A percentile compares a stretch with the other conserved stretches of the same genome.
phyloP scores from a whole-genome alignment of 2,888 invertebrate species.

The Andrena camellia region DNA sequence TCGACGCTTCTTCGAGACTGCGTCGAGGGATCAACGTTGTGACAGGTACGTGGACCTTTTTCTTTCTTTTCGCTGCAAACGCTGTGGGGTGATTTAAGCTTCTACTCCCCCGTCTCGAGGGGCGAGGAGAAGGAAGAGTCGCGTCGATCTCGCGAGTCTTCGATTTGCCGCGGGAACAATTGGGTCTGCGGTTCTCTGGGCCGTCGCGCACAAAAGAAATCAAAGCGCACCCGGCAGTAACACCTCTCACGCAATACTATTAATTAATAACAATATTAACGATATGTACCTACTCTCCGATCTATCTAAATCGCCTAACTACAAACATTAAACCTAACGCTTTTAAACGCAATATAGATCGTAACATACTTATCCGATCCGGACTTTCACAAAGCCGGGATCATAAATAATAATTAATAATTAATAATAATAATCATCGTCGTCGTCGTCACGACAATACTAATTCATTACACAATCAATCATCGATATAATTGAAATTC shows the following conservation, averaged over 20 bases:
- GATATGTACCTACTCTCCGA: slow-evolving; percentile 81
- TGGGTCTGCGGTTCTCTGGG: neutral
- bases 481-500: slow-evolving; percentile 75
- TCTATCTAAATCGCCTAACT: slow-evolving; percentile 75
- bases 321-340: slow-evolving; percentile 79
- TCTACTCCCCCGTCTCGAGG: too few species aligned
- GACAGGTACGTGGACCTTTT: slow-evolving; percentile 47
- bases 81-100: neutral
- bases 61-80: neutral
- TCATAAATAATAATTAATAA: slow-evolving; percentile 75
- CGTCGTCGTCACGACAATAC: slow-evolving; percentile 63
- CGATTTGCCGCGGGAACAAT: neutral
- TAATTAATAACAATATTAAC: slow-evolving; percentile 81
- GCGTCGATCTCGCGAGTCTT: slow-evolving; percentile 30
- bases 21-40: slow-evolving; percentile 40
- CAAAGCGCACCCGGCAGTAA: slow-evolving; percentile 79
- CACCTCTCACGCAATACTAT: slow-evolving; percentile 79
- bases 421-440: slow-evolving; percentile 52
- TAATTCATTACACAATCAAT: slow-evolving; percentile 74
- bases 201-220: slow-evolving; percentile 73
- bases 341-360: slow-evolving; percentile 78
- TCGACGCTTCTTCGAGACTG: slow-evolving; percentile 36
- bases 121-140: neutral
- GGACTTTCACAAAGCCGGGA: slow-evolving; percentile 61
- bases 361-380: slow-evolving; percentile 66